Evolutionary conservation across 1,140 invertebrate genomes (phyloP), one percentile per base, ranked within the genome.

Genomic region (Mycetomoellerius zeteki): DNA sequence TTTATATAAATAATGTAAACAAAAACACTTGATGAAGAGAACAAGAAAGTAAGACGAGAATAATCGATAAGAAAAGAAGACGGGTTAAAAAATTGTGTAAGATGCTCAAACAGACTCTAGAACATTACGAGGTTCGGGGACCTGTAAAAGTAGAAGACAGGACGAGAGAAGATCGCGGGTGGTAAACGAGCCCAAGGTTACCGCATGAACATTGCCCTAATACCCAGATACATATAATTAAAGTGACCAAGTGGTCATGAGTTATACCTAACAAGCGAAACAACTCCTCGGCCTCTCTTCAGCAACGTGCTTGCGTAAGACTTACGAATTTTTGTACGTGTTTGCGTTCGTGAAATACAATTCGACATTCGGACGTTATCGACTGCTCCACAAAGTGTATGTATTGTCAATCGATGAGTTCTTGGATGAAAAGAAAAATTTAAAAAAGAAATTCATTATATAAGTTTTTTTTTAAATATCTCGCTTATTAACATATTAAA

Each of bases 151-250:
- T 67, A 58, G 52, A 80, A 67, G 30, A 73, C 64, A 84, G 85
- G 77, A 64, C 78, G 37, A n/a, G n/a, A n/a, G n/a, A 81, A 77
- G 86, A 54, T 85, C 47, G 72, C 47, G 77, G 54, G 21, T 88
- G 78, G 77, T 89, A 94, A 95, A 93, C 65, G 93, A 82, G 94
- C 92, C 90, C 94, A 95, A 95, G 94, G 94, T 95, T 94, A 94
- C 76, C 85, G 90, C 92, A 91, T 88, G 90, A 88, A 91, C 90
- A 86, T 93, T 88, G 88, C 88, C 91, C 86, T 92, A 94, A 93
- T 94, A 94, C 93, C 93, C 90, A 95, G 90, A 94, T 94, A 95
- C 93, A 94, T 94, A 94, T 69, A 86, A 94, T 94, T 94, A 94
- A 87, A 69, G 21, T 73, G 76, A n/a, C 73, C 80, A 60, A 86